Evolutionary conservation across 2,113 vertebrate species (phyloP), one percentile per base, ranked within the genome.

Genomic region (Crypturellus undulatus): DNA sequence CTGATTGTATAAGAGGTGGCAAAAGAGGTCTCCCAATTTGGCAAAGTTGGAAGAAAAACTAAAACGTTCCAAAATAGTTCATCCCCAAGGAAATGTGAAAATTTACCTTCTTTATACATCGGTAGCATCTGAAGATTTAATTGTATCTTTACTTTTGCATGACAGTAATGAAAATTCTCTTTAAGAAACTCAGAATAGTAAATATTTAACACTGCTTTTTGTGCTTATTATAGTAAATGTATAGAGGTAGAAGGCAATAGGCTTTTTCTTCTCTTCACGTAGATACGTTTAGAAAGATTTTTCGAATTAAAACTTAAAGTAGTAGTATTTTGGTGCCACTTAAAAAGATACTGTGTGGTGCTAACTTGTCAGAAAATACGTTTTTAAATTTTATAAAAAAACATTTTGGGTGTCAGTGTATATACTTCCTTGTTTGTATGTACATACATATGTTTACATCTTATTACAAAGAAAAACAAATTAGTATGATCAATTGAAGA

Each of bases 141-240:
- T 94, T 94, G 13, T 49, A 69, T 90, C 56, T 95, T 94, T 77
- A 40, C 20, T 93, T 96, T 32, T 59, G 38, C 60, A 69, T 95
- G 76, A 90, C 89, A 93, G 94, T 87, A 81, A 71, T 91, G 96
- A 91, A 32, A 69, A 84, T 67, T 89, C 76, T 62, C 63, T 64
- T 64, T 65, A 49, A 88, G 58, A 96, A 97, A 93, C 75, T 89
- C 60, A 92, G 91, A 92, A 49, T 90, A 94, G 79, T 92, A 83
- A 7, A 2, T 56, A 90, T 63, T 60, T 85, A 84, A 79, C 24
- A 43, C 47, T 32, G 58, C 90, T 97, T 94, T 94, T 62, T 60
- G 32, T 96, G 68, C 90, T 91, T 96, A 88, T 91, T 96, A 63
- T 56, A 90, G 54, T 93, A 90, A 73, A 83, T 85, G 81, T 83